Evolutionary conservation across 1,140 invertebrate genomes (phyloP), one percentile per base, ranked within the genome.

Genomic region (Trichomalopsis sarcophagae): DNA sequence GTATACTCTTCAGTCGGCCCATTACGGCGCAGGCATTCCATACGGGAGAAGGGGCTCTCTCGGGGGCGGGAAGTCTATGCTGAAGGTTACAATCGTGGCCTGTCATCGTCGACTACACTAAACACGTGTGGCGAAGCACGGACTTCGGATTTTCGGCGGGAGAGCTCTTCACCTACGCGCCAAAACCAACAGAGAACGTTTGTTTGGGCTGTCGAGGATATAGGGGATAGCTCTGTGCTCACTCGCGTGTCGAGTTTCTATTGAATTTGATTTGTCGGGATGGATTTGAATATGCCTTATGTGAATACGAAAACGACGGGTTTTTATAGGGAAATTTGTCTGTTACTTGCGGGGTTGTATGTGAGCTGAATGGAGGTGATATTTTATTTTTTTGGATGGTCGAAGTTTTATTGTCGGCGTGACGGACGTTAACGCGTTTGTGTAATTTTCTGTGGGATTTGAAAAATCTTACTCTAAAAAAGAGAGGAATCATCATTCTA

Each of bases 181-280:
- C 44, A 77, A 50, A 77, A 77, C 75, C 21, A 77, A 77, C 30
- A 44, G 17, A 62, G 17, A 9, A 17, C 50, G 62, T 78, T 78
- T 78, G 50, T 66, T 66, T 50, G 76, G 17, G 13, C 23, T 44
- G 40, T 44, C 40, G 55, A 7, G 6, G 9, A 17, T 17, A n/a
- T 17, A n/a, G 55, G 55, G 55, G 55, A 62, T 9, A 1, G 17
- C 17, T 62, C 7, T 44, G 10, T 44, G 40, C 40, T 44, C 40
- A 44, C 40, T 44, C 40, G 55, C 6, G 55, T 7, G 14, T 62
- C 55, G 50, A 55, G 50, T 55, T 62, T 62, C n/a, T 77, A 77
- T 47, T 27, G 27, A 77, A 77, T 77, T 30, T 50, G 1, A n/a
- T 62, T 55, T 62, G 55, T 21, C 17, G 55, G 2, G 55, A 17